Evolutionary conservation across 2,113 vertebrate species (phyloP).

Genomic region (Oncorhynchus nerka): DNA sequence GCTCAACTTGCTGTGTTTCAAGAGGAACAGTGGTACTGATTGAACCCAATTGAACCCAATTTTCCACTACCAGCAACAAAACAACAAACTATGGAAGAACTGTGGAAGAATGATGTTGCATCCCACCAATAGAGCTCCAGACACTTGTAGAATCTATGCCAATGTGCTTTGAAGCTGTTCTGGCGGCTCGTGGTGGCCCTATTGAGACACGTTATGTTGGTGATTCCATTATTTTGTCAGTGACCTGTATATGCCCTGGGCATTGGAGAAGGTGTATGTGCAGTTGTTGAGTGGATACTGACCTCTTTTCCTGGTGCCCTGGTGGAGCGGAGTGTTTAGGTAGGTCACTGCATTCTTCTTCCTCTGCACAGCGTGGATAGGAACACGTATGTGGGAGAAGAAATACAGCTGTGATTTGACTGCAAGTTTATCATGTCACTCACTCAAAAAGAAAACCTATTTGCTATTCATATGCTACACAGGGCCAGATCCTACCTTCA

Average conservation of each 20-base stretch:
- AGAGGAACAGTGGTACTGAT: too few species aligned
- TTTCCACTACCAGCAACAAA: too few species aligned
- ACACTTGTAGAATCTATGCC: too few species aligned
- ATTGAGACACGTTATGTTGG: too few species aligned
- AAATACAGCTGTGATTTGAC: background rate
- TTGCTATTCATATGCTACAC: background rate
- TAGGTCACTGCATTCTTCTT: slow-evolving; percentile 98
- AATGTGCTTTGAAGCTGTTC: too few species aligned
- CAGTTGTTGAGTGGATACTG: slow-evolving; percentile 50
- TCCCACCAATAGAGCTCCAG: too few species aligned
- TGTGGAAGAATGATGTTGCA: too few species aligned
- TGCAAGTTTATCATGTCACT: background rate
- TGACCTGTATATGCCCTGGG: background rate
- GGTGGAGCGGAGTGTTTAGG: slow-evolving; percentile 96
- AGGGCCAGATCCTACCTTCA: too few species aligned
- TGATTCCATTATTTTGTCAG: too few species aligned
- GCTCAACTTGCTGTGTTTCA: too few species aligned
- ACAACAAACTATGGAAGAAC: too few species aligned
- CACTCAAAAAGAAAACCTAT: background rate
- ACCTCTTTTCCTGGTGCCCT: slow-evolving; percentile 97
- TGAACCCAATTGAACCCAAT: background rate
- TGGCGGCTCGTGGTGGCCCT: too few species aligned
- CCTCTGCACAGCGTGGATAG: slow-evolving; percentile 75
- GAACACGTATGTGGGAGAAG: background rate
- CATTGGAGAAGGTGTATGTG: background rate